Base-by-base conservation (phyloP, 2,113 vertebrate species). In the Nannobrachium achirus region DNA sequence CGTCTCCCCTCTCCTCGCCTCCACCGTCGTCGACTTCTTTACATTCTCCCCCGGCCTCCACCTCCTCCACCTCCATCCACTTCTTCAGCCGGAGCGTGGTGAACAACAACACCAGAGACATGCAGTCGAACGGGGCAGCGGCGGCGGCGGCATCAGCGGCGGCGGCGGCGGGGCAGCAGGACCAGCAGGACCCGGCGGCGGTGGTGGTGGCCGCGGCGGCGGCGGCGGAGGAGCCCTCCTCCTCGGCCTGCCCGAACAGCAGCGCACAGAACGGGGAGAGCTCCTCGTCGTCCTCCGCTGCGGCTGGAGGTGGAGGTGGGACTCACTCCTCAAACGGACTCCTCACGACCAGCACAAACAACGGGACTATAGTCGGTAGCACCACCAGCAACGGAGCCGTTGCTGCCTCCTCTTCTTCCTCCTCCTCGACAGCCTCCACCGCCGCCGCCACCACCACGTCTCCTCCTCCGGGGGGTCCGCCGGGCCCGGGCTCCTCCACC, bases 41-140 rank as follows among this genome's bases (percentile, higher is more conserved):
- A 33, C 25, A 33, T 33, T 33, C 25, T 33, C 25, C 25, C 6
- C 25, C 25, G 25, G 25, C 25, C 25, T 33, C 25, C 20, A 2
- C 20, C 20, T 25, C 20, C 25, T 33, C 90, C 49, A 88, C 91
- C 50, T 79, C 91, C 66, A 92, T 90, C 71, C 91, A 90, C 71
- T 86, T 92, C 77, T 93, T 87, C 86, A 93, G 88, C 86, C 91
- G 95, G 88, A 92, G 89, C 76, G 69, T 87, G 58, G 89, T 88
- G 71, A 89, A 84, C 70, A 92, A 90, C 83, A 84, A 88, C 84
- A 89, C 86, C 91, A 89, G 89, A 80, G 92, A 87, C 83, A 98
- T 98, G 97, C 97, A 98, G 94, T 92, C 97, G 86, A 98, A 98
- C 93, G 97, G 96, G 87, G 93, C 95, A 84, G 94, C 25, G 93